A percentile compares a stretch with the other conserved stretches of the same genome.
These are phyloP conservation scores for Spheniscus mendiculus DNA, from an alignment of 2,113 vertebrate species.

Conservation along the genomic window DNA sequence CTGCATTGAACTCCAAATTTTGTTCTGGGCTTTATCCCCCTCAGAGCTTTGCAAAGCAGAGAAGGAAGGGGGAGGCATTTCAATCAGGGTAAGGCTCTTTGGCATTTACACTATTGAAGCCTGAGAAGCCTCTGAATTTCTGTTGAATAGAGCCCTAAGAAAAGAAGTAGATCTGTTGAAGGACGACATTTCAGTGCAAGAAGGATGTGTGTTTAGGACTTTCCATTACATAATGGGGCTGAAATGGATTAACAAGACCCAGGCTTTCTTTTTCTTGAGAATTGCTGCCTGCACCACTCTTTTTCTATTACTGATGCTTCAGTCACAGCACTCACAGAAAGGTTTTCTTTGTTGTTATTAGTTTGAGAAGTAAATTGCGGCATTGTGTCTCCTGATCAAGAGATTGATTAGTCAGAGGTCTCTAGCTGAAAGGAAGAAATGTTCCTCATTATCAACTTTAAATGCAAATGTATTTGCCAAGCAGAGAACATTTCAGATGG, in stretches of 20 bases:
- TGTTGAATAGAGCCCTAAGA: conserved; percentile 67
- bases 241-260: conserved; percentile 70
- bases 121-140: conserved; percentile 52
- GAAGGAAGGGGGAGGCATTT: not conserved
- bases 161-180: conserved; percentile 61
- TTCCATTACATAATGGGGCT: conserved; percentile 69
- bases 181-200: conserved; percentile 46
- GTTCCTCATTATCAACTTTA: conserved; percentile 63
- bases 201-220: conserved; percentile 60
- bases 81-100: conserved; percentile 47
- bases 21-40: not conserved
- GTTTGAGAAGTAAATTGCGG: conserved; percentile 64
- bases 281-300: conserved; percentile 65
- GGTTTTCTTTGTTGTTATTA: conserved; percentile 63
- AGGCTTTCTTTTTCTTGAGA: conserved; percentile 71
- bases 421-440: conserved; percentile 59
- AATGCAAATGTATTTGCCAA: conserved; percentile 52
- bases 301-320: conserved; percentile 68
- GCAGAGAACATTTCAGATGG: conserved; percentile 16
- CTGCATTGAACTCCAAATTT: not conserved
- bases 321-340: conserved; percentile 66
- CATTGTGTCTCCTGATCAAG: conserved; percentile 58
- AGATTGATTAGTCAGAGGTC: conserved; percentile 65
- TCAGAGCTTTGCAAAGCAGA: not conserved
- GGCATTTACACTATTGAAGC: conserved; percentile 48